phyloP scores from a whole-genome alignment of 2,113 vertebrate genomes.

The Malurus elegans region DNA sequence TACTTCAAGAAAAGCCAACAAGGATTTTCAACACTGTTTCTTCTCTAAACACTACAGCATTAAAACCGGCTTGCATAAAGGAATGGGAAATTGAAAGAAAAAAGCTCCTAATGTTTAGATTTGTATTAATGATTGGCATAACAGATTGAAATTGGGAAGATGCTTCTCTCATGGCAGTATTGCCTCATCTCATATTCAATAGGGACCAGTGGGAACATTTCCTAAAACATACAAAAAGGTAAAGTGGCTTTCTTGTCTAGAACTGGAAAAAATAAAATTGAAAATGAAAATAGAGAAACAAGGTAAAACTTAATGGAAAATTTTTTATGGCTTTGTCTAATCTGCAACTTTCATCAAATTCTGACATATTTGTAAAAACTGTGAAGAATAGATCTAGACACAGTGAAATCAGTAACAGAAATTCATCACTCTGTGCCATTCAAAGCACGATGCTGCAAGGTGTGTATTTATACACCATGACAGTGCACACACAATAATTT shows the following conservation, averaged over 20 bases:
- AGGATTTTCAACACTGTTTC: background rate
- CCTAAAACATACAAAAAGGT: background rate
- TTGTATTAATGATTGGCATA: background rate
- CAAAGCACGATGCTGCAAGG: conserved; percentile 9
- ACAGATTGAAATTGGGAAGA: background rate
- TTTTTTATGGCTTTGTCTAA: background rate
- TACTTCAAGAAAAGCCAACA: background rate
- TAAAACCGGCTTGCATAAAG: background rate
- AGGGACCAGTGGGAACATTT: background rate
- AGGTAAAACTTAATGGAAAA: background rate
- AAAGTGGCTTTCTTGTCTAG: background rate
- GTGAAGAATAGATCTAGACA: background rate
- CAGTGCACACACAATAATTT: conserved; percentile 16
- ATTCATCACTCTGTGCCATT: background rate
- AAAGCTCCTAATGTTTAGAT: background rate
- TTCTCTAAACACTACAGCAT: background rate
- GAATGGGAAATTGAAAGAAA: background rate
- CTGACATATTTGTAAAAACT: background rate
- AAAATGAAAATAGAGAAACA: background rate
- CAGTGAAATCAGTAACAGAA: background rate
- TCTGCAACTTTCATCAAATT: background rate
- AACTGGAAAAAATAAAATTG: background rate
- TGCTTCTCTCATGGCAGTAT: background rate
- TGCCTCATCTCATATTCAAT: background rate
- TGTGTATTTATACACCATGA: background rate